Evolutionary conservation across 37 sponge, comb jelly and placozoan genomes (phyloP), one percentile per base, ranked within the genome.

Genomic region (Chondrilla cf. caribensis): DNA sequence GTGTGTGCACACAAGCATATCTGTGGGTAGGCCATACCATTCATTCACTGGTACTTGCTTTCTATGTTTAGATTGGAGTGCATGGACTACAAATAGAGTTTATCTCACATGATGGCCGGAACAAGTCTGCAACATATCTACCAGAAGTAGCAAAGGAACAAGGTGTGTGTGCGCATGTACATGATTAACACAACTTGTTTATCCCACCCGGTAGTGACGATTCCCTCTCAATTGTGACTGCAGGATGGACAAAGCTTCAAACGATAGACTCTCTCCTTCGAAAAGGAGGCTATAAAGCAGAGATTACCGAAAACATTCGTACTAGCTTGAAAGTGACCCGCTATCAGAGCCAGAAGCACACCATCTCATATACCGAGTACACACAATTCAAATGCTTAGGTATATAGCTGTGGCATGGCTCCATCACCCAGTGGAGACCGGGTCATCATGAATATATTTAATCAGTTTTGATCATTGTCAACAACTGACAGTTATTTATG

Each of bases 51-150:
- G 80, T 47, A 31, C 21, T 65, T 1, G 22, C 35, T 44, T 54
- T 54, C 26, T 38, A 47, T 78, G 5, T n/a, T n/a, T 32, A 96
- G 97, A 71, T 96, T 59, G 99, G 99, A 0, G 66, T 88, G 14
- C 99, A 98, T 78, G 99, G 99, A 0, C 96, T 98, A 17, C 95
- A 92, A 82, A 96, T 98, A 33, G 97, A 98, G 72, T 94, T 98
- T 77, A 33, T 25, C 17, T 64, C 77, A 1, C 39, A 81, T 14
- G 44, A 79, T 24, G 78, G 83, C 3, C 32, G 35, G 7, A 24
- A 28, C 29, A 89, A 80, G 86, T 90, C 90, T 32, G 99, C 99
- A 4, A 98, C 99, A 5, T 98, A 96, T 58, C 92, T 98, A 11
- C 99, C 99, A 6, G 99, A 98, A 67, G 94, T 98, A n/a, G 91